Conservation (phyloP, 2,888 invertebrate species). For the Cotesia congregata region DNA sequence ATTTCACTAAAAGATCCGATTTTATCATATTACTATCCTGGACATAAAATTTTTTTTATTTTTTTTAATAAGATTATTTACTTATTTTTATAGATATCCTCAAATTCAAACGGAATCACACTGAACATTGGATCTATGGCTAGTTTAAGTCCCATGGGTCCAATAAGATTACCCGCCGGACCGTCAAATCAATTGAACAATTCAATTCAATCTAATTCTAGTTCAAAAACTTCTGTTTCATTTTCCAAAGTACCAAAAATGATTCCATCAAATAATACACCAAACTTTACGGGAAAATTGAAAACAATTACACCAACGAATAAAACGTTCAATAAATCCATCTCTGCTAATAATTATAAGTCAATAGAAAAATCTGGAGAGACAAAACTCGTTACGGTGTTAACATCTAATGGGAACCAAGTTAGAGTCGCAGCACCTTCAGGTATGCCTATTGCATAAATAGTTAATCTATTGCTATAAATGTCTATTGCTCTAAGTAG, state of each 20-base stretch:
- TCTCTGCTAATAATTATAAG: slow-evolving; percentile 54
- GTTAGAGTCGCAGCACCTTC: slow-evolving; percentile 52
- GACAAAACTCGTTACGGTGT: slow-evolving; percentile 53
- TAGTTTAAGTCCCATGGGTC: slow-evolving; percentile 67
- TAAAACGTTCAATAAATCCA: slow-evolving; percentile 57
- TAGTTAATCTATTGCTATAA: background rate
- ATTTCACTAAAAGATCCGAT: too few species aligned
- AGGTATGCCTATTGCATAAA: slow-evolving; percentile 48
- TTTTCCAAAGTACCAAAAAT: slow-evolving; percentile 57
- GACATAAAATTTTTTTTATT: too few species aligned
- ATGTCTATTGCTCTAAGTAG: too few species aligned
- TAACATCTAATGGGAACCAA: slow-evolving; percentile 53
- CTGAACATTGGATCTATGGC: slow-evolving; percentile 69
- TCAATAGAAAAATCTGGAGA: slow-evolving; percentile 56
- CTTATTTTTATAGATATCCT: slow-evolving; percentile 46
- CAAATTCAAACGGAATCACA: slow-evolving; percentile 63
- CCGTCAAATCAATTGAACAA: slow-evolving; percentile 45
- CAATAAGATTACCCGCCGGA: slow-evolving; percentile 64
- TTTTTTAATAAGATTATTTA: background rate
- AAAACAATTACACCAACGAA: slow-evolving; percentile 58
- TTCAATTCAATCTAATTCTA: slow-evolving; percentile 42
- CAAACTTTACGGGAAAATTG: slow-evolving; percentile 57
- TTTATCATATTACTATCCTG: too few species aligned
- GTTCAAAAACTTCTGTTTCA: slow-evolving; percentile 41
- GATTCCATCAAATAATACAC: slow-evolving; percentile 48